Percentiles rank a stretch among this genome's conserved stretches.
Evolutionary conservation across 2,888 invertebrate species (phyloP).

Genomic region (Rutpela maculata): DNA sequence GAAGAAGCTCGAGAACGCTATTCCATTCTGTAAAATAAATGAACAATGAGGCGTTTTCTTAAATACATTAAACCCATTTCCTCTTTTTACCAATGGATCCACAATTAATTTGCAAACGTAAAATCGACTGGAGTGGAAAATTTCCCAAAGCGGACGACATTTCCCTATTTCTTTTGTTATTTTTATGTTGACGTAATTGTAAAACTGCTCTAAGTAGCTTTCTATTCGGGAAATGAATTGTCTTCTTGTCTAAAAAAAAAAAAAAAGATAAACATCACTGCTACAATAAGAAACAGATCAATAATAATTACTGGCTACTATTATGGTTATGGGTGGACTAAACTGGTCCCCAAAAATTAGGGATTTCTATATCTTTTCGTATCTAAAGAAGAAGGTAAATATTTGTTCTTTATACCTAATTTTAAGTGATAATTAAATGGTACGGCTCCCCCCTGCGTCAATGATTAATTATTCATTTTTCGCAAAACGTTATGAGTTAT

Average conservation of each 20-base stretch:
- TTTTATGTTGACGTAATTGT: conserved; percentile 80
- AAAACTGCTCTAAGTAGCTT: conserved; percentile 74
- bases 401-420: too few relatives aligned
- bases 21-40: conserved; percentile 66
- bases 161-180: conserved; percentile 81
- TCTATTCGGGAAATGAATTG: conserved; percentile 60
- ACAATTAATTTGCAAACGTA: conserved; percentile 80
- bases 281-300: background rate
- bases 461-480: too few relatives aligned
- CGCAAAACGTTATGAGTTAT: too few relatives aligned
- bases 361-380: too few relatives aligned
- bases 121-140: conserved; percentile 80
- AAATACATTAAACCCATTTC: conserved; percentile 37
- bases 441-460: too few relatives aligned
- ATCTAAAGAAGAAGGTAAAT: too few relatives aligned
- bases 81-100: conserved; percentile 78
- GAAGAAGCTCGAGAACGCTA: conserved; percentile 67
- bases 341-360: too few relatives aligned
- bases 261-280: conserved; percentile 37
- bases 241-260: conserved; percentile 58
- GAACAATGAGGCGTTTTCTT: conserved; percentile 22
- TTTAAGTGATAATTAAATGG: too few relatives aligned
- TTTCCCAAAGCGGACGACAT: conserved; percentile 84
- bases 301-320: background rate
- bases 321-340: background rate